phyloP scores from a whole-genome alignment of 2,113 vertebrate species.

The Lathamus discolor region DNA sequence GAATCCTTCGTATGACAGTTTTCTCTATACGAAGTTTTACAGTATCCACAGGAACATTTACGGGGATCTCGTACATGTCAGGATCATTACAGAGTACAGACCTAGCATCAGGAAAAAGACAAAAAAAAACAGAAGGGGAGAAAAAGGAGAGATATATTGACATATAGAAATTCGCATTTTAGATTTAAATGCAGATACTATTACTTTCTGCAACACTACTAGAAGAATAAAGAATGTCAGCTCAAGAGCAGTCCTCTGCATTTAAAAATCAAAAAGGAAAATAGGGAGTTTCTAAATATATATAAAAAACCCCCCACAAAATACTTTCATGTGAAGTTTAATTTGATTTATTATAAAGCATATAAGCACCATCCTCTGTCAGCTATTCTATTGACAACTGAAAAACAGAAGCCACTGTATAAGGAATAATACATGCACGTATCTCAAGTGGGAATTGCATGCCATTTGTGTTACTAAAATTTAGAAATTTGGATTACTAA shows the following conservation, averaged over 20 bases:
- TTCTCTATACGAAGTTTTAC: slow-evolving; percentile 93
- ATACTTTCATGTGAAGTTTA: background rate
- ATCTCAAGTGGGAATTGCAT: background rate
- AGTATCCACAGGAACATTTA: slow-evolving; percentile 89
- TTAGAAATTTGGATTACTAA: background rate
- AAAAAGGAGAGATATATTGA: background rate
- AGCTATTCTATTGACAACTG: background rate
- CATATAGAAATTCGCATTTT: background rate
- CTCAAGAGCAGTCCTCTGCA: background rate
- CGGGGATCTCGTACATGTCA: slow-evolving; percentile 91
- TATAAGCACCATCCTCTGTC: background rate
- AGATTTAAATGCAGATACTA: background rate
- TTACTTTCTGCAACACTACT: background rate
- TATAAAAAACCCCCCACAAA: background rate
- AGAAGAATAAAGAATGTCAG: background rate
- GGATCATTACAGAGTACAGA: slow-evolving; percentile 92
- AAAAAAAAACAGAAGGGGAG: background rate
- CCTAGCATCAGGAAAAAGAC: slow-evolving; percentile 55
- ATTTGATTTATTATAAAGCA: background rate
- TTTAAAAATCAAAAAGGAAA: background rate
- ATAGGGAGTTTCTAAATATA: background rate
- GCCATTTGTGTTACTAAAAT: background rate
- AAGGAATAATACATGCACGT: background rate
- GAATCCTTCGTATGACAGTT: slow-evolving; percentile 83
- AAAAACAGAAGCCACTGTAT: background rate